Evolutionary conservation across 2,888 invertebrate species (phyloP).

Genomic region (Napeogenes inachia): DNA sequence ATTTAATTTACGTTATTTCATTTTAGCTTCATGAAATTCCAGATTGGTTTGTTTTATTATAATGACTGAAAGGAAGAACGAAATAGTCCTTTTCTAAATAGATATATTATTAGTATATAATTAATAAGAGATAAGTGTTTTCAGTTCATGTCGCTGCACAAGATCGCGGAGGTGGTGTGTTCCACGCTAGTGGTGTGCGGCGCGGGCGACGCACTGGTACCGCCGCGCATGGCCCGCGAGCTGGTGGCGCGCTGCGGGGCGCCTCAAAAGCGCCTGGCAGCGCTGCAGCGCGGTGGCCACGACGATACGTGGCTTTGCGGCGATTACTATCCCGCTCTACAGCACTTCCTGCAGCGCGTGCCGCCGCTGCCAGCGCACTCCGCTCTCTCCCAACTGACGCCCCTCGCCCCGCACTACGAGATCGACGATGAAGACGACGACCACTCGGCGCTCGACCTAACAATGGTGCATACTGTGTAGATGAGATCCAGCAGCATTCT

Average conservation of each 20-base stretch:
- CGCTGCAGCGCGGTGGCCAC: constrained; percentile 91
- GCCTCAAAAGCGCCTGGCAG: constrained; percentile 84
- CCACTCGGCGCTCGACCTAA: not conserved
- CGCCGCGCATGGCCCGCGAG: constrained; percentile 92
- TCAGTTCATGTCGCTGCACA: constrained; percentile 85
- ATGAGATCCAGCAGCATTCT: not conserved
- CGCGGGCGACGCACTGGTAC: constrained; percentile 90
- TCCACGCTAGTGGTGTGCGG: constrained; percentile 94
- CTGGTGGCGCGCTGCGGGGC: constrained; percentile 87
- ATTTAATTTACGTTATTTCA: too few species aligned
- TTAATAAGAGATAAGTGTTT: constrained; percentile 37
- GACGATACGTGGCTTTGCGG: constrained; percentile 96
- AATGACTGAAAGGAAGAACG: not conserved
- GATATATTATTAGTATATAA: not conserved
- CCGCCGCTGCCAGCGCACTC: constrained; percentile 52
- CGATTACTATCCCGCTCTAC: constrained; percentile 83
- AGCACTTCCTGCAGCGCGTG: constrained; percentile 68
- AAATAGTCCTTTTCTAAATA: too few species aligned
- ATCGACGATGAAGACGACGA: constrained; percentile 1
- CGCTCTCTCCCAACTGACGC: constrained; percentile 41
- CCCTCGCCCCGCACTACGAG: constrained; percentile 3
- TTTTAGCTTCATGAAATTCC: too few species aligned
- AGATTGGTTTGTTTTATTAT: not conserved
- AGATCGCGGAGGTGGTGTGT: constrained; percentile 83
- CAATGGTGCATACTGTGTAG: not conserved